These are phyloP conservation scores for Chauna torquata DNA, from an alignment of 2,113 vertebrate species.

Conservation along the genomic window DNA sequence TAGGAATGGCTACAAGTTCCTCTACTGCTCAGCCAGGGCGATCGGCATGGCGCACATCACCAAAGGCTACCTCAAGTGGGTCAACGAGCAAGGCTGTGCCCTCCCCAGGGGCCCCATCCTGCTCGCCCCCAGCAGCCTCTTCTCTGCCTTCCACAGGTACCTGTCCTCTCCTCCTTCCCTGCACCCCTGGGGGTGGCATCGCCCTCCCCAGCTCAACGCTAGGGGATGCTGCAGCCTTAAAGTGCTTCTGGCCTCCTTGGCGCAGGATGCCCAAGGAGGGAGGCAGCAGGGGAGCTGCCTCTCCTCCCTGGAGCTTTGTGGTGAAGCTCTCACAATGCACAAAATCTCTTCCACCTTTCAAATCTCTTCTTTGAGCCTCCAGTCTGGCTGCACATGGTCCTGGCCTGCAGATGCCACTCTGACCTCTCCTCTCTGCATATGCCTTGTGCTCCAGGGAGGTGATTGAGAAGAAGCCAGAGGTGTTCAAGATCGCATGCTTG, in stretches of 20 bases:
- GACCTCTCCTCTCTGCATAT: neutral
- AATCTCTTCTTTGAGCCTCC: neutral
- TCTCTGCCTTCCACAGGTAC: slow-evolving; percentile 94
- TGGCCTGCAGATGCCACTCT: neutral
- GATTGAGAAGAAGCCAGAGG: slow-evolving; percentile 93
- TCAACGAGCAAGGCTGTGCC: slow-evolving; percentile 86
- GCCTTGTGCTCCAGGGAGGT: slow-evolving; percentile 82
- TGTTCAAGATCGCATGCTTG: slow-evolving; percentile 92
- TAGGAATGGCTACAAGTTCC: slow-evolving; percentile 96
- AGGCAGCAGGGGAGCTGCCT: neutral
- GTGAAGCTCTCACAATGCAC: neutral
- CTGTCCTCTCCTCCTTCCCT: neutral
- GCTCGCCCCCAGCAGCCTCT: slow-evolving; percentile 93
- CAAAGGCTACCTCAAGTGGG: slow-evolving; percentile 90
- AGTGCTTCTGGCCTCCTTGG: neutral
- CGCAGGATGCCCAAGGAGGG: no score
- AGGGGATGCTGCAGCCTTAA: neutral
- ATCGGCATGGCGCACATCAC: slow-evolving; percentile 94
- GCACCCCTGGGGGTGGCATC: neutral
- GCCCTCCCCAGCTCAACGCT: neutral
- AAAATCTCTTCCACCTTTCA: neutral
- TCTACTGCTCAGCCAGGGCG: slow-evolving; percentile 94
- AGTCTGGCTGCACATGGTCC: neutral
- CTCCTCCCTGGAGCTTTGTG: neutral
- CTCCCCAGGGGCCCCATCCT: slow-evolving; percentile 92